These are phyloP conservation scores for Drosophila phalerata DNA, from an alignment of 2,888 invertebrate species.

Conservation along the genomic window DNA sequence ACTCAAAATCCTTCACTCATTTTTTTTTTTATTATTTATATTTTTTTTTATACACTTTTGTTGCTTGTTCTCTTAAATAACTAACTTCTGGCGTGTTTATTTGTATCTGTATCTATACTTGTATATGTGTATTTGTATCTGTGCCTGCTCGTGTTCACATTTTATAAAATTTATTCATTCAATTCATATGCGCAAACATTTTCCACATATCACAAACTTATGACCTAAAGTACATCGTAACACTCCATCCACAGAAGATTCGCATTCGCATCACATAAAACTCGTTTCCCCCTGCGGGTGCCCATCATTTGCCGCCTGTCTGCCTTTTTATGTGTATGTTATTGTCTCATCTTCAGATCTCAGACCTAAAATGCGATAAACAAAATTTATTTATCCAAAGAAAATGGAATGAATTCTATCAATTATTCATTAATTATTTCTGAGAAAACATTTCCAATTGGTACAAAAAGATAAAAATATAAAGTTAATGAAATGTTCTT, in stretches of 20 bases:
- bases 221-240: conserved; percentile 20
- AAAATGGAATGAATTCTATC: conserved; percentile 4
- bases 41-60: conserved; percentile 33
- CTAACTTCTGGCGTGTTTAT: conserved; percentile 47
- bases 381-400: neutral
- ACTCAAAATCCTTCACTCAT: conserved; percentile 24
- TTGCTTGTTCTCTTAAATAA: conserved; percentile 53
- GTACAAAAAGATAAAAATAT: neutral
- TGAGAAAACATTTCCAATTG: neutral
- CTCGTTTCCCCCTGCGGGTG: conserved; percentile 28
- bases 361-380: neutral
- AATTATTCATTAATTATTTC: conserved; percentile 21
- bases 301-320: conserved; percentile 2
- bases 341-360: conserved; percentile 4
- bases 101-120: conserved; percentile 15
- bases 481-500: conserved; percentile 1
- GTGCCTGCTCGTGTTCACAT: conserved; percentile 48
- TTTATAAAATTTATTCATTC: conserved; percentile 49
- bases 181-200: conserved; percentile 55
- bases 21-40: conserved; percentile 34
- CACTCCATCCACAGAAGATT: conserved; percentile 32
- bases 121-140: conserved; percentile 26
- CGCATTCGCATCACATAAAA: conserved; percentile 38
- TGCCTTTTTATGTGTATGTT: conserved; percentile 1
- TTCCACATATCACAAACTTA: conserved; percentile 48